Percentiles rank a stretch among this genome's conserved stretches.
phyloP scores from a whole-genome alignment of 2,797 vertebrate species.

The Micropoecilia bifurca region DNA sequence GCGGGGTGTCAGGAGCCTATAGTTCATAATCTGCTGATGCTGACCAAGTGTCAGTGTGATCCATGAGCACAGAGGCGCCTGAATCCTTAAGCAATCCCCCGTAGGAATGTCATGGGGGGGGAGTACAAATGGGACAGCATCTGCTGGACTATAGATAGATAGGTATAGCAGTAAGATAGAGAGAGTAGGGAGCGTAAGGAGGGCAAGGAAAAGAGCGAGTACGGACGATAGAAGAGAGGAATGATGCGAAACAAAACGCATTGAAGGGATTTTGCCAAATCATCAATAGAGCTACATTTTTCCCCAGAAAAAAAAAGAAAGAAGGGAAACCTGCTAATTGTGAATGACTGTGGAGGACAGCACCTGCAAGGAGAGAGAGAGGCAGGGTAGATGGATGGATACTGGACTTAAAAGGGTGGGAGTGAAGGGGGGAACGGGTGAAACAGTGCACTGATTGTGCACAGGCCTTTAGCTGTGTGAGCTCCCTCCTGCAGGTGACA shows the following conservation, averaged over 20 bases:
- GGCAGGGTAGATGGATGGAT: constrained; percentile 57
- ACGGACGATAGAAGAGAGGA: constrained; percentile 32
- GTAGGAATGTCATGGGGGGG: constrained; percentile 80
- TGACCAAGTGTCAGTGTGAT: constrained; percentile 83
- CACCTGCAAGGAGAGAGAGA: constrained; percentile 54
- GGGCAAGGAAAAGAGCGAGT: constrained; percentile 47
- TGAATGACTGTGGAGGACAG: constrained; percentile 47
- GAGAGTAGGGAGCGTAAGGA: constrained; percentile 50
- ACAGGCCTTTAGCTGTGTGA: constrained; percentile 63
- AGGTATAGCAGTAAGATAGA: constrained; percentile 66
- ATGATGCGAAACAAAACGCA: constrained; percentile 42
- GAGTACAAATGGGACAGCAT: constrained; percentile 83
- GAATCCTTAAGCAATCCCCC: constrained; percentile 78
- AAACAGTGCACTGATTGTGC: constrained; percentile 54
- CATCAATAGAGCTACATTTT: constrained; percentile 28
- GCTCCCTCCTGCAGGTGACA: constrained; percentile 79
- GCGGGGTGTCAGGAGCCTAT: constrained; percentile 79
- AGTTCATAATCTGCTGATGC: constrained; percentile 86
- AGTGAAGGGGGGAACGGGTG: neutral
- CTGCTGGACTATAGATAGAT: constrained; percentile 83
- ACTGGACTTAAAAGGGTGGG: constrained; percentile 49
- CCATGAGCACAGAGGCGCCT: constrained; percentile 72
- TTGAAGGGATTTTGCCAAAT: constrained; percentile 42
- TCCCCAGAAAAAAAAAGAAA: constrained; percentile 11
- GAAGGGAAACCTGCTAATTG: constrained; percentile 61